Base-by-base conservation (phyloP, 2,888 invertebrate genomes). In the Phorcus lineatus region DNA sequence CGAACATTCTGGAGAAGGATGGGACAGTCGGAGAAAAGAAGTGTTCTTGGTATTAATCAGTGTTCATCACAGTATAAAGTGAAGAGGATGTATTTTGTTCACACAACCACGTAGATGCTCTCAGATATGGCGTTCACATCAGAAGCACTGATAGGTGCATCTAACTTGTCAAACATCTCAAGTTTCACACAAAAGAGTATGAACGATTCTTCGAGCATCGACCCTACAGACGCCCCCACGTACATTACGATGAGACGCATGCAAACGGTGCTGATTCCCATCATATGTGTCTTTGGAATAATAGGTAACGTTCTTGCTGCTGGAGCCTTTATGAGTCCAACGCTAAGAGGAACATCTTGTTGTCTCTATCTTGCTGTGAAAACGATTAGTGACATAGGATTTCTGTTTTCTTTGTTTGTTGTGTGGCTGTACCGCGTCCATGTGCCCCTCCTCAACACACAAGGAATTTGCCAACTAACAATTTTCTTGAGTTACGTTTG, bases 401-500 rank as follows among this genome's bases (percentile, higher is more conserved):
- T 81, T 52, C 78, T 83, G 16, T 16, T 81, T 19, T 74, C 78
- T 17, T 36, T 83, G 11, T 80, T 83, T 57, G 24, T 83, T 31
- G 52, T 80, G 24, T 83, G 83, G 83, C 55, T 81, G 16, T 77
- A 81, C 24, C 74, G 74, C 16, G 52, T 81, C 16, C 70, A 66
- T n/a, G 79, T 81, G 17, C 77, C 55, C 16, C 17, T 81, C 17
- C 31, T 83, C 2, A 77, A 62, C 31, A 76, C 67, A 2, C 67
- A 79, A n/a, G 79, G 76, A 22, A 57, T 83, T 55, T 83, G 83
- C 17, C 79, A 80, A 19, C 17, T 54, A 22, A 76, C 74, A 2
- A 75, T 81, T 9, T 81, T 83, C 74, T 36, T 81, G 74, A 79
- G 79, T 11, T 83, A 81, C 24, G 66, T 83, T n/a, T 81, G 79